Conservation (phyloP, 2,113 vertebrate species). For the Lampris megalopsis region DNA sequence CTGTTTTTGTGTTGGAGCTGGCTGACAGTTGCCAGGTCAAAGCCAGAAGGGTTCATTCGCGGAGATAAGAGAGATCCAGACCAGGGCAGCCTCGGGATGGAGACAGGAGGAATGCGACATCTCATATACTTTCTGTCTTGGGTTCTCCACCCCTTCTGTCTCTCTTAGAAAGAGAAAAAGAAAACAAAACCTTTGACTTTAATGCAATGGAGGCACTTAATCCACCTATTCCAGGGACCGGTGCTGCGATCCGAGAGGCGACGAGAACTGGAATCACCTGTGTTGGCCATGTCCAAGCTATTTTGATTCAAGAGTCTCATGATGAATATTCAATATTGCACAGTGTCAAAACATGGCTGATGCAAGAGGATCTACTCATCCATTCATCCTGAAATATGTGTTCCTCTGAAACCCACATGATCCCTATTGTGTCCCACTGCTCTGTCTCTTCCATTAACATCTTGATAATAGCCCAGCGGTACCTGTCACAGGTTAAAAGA, state of each 20-base stretch:
- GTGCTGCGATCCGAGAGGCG: slow-evolving; percentile 1
- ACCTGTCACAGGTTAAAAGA: slow-evolving; percentile 72
- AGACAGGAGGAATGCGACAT: slow-evolving; percentile 60
- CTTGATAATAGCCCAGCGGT: slow-evolving; percentile 60
- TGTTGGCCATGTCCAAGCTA: slow-evolving; percentile 1
- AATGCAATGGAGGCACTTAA: not conserved
- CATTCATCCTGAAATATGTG: slow-evolving; percentile 22
- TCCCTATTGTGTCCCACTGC: slow-evolving; percentile 47
- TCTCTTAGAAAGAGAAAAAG: not conserved
- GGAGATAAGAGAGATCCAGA: slow-evolving; percentile 73
- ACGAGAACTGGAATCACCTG: slow-evolving; percentile 11
- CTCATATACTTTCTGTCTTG: slow-evolving; percentile 23
- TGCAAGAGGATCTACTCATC: slow-evolving; percentile 47
- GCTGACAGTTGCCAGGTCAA: slow-evolving; percentile 76
- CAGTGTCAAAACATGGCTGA: slow-evolving; percentile 52
- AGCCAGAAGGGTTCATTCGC: slow-evolving; percentile 73
- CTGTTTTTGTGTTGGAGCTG: slow-evolving; percentile 41
- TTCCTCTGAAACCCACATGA: slow-evolving; percentile 37
- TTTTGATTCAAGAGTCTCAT: slow-evolving; percentile 48
- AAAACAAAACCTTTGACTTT: slow-evolving; percentile 17
- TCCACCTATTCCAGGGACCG: not conserved
- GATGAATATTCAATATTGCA: slow-evolving; percentile 64
- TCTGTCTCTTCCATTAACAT: slow-evolving; percentile 54
- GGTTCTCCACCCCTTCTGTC: not conserved
- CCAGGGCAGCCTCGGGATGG: slow-evolving; percentile 74